These are phyloP conservation scores for Larimichthys crocea DNA, from an alignment of 2,113 vertebrate species.

Conservation along the genomic window DNA sequence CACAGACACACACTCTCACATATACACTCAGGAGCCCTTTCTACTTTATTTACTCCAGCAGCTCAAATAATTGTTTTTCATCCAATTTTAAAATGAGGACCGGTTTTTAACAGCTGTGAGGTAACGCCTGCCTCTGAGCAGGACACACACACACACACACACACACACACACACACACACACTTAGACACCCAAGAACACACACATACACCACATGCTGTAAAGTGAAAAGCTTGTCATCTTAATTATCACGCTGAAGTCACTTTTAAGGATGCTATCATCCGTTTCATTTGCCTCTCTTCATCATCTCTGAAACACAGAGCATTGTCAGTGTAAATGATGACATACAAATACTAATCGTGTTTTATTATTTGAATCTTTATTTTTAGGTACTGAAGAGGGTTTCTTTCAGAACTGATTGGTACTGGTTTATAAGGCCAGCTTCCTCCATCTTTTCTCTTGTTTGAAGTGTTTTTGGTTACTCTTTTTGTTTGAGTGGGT, in stretches of 20 bases:
- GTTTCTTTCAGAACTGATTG: neutral
- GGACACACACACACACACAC: conserved; percentile 2
- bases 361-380: conserved; percentile 2
- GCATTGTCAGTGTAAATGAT: neutral
- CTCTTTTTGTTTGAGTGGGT: neutral
- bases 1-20: conserved; percentile 30
- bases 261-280: conserved; percentile 11
- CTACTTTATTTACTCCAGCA: conserved; percentile 68
- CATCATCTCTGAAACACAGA: neutral
- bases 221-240: conserved; percentile 5
- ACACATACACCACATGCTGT: neutral
- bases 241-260: conserved; percentile 40
- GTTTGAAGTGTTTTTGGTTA: neutral
- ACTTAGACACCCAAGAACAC: neutral
- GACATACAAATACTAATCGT: neutral
- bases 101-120: conserved; percentile 55
- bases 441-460: neutral
- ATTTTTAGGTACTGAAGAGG: neutral
- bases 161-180: conserved; percentile 7
- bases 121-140: conserved; percentile 21
- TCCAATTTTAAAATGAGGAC: conserved; percentile 48
- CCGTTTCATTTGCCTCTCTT: neutral
- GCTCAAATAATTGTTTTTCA: conserved; percentile 64
- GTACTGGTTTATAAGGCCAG: neutral
- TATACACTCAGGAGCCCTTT: conserved; percentile 27